Evolutionary conservation across 1,140 invertebrate genomes (phyloP).

Genomic region (Coptotermes formosanus): DNA sequence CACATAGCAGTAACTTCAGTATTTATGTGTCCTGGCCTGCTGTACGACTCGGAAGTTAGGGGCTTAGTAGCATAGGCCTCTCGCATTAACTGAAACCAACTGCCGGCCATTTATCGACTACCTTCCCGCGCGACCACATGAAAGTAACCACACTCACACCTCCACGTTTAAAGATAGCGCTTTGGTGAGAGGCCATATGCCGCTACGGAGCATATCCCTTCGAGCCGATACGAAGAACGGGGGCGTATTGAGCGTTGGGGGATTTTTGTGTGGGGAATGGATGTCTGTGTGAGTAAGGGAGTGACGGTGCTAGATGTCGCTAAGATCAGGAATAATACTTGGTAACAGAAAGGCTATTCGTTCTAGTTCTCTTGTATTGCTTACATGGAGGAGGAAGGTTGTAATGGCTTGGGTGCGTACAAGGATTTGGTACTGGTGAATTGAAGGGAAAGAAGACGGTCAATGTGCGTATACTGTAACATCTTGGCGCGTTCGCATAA

Average conservation of each 20-base stretch:
- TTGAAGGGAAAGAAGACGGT: no score
- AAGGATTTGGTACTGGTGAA: no score
- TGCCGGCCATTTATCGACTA: not conserved
- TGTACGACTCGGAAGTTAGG: not conserved
- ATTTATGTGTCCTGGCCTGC: not conserved
- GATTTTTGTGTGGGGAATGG: not conserved
- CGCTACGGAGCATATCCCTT: not conserved
- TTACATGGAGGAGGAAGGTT: not conserved
- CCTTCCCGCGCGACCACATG: conserved; percentile 5
- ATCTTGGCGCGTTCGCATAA: no score
- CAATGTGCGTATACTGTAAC: no score
- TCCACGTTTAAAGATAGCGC: not conserved
- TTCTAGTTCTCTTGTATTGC: not conserved
- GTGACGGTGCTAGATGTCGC: not conserved
- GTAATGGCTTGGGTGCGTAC: no score
- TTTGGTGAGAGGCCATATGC: not conserved
- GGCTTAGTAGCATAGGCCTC: not conserved
- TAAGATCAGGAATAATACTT: not conserved
- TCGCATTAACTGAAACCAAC: not conserved
- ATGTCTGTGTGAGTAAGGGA: not conserved
- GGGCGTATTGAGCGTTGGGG: not conserved
- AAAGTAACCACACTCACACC: not conserved
- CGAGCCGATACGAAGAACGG: not conserved
- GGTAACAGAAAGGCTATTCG: not conserved
- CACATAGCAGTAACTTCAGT: not conserved